phyloP scores from a whole-genome alignment of 1,140 invertebrate genomes.

The Euschistus heros region DNA sequence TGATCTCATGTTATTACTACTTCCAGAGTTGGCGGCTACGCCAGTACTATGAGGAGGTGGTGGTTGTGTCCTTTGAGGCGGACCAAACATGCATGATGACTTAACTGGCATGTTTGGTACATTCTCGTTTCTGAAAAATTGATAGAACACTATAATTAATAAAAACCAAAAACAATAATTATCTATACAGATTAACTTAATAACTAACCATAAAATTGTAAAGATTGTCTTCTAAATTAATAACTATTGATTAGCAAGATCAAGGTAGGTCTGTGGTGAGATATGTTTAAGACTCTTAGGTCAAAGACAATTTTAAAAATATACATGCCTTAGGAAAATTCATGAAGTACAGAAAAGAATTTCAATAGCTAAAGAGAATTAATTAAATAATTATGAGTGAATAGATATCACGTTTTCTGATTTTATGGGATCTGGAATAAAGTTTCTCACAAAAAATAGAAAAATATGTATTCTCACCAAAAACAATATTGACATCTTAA shows the following conservation, averaged over 20 bases:
- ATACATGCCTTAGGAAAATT: no score
- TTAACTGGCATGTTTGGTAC: conserved; percentile 3
- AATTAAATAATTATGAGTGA: no score
- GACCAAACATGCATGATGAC: conserved; percentile 24
- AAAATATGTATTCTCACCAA: no score
- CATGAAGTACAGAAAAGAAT: no score
- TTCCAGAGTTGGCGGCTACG: neutral
- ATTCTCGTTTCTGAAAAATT: conserved; percentile 5
- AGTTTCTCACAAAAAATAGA: no score
- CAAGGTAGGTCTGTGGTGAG: neutral
- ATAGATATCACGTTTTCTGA: no score
- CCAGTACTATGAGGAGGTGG: neutral
- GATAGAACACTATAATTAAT: neutral
- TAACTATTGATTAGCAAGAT: neutral
- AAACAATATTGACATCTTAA: no score
- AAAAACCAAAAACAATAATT: neutral
- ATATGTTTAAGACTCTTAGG: no score
- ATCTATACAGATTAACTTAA: neutral
- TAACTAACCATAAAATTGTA: neutral
- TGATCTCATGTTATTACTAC: neutral
- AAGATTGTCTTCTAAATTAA: neutral
- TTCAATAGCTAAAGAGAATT: no score
- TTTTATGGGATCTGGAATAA: no score
- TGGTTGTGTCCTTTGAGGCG: conserved; percentile 23
- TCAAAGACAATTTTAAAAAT: no score